A percentile compares a stretch with the other conserved stretches of the same genome.
phyloP scores from a whole-genome alignment of 53 echinoderm and acorn worm genomes.

The Luidia sarsii region DNA sequence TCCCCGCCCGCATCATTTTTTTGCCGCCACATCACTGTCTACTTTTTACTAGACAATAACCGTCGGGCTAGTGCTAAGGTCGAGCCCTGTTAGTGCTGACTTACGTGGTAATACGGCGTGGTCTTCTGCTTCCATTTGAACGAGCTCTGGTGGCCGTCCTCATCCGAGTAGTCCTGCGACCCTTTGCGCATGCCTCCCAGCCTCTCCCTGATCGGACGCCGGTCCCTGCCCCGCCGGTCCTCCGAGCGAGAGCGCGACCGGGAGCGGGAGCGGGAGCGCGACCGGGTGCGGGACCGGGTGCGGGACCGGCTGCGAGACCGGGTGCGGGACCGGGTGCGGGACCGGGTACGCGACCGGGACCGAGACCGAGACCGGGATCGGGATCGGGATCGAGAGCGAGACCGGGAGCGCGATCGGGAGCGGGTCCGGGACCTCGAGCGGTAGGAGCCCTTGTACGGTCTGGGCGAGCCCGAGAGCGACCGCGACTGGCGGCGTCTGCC shows the following conservation, averaged over 20 bases:
- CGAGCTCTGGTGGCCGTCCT: not conserved
- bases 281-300: constrained; percentile 9
- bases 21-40: too few relatives aligned
- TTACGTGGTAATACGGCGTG: constrained; percentile 11
- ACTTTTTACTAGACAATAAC: too few relatives aligned
- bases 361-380: not conserved
- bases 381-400: not conserved
- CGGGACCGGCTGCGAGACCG: constrained; percentile 11
- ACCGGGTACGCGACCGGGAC: constrained; percentile 2
- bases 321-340: constrained; percentile 16
- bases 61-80: too few relatives aligned
- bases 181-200: constrained; percentile 52
- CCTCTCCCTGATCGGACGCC: constrained; percentile 82
- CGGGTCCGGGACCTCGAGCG: too few relatives aligned
- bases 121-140: constrained; percentile 3
- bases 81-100: too few relatives aligned
- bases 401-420: not conserved
- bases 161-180: constrained; percentile 1
- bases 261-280: constrained; percentile 3
- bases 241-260: constrained; percentile 14
- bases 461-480: not conserved
- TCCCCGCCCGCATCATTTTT: too few relatives aligned
- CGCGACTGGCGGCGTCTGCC: not conserved
- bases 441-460: constrained; percentile 15
- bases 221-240: constrained; percentile 33